These are phyloP conservation scores for Pseudochromis fuscus DNA, from an alignment of 2,797 vertebrate species.

Conservation along the genomic window DNA sequence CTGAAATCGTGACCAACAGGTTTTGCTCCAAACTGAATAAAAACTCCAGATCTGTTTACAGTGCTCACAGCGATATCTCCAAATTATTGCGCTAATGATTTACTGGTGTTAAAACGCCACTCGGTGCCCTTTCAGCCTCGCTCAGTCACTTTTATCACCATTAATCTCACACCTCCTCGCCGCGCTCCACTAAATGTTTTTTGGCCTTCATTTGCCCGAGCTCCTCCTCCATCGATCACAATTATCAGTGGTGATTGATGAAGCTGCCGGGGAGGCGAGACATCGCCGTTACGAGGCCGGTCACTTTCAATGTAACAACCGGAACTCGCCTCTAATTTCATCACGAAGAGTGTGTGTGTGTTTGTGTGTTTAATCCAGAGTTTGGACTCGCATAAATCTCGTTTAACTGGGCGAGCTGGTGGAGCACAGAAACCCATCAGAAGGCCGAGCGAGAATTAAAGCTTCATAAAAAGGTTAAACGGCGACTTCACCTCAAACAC, in stretches of 20 bases:
- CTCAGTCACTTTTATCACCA: slow-evolving; percentile 7
- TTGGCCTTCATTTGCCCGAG: slow-evolving; percentile 41
- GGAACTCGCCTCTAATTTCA: slow-evolving; percentile 10
- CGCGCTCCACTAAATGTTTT: slow-evolving; percentile 38
- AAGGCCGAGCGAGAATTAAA: slow-evolving; percentile 33
- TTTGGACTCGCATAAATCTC: slow-evolving; percentile 32
- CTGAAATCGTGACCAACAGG: too few species aligned
- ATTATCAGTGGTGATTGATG: slow-evolving; percentile 54
- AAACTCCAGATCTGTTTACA: slow-evolving; percentile 12
- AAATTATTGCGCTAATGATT: slow-evolving; percentile 21
- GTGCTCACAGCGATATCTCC: background rate
- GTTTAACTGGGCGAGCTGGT: background rate
- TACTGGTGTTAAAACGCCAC: background rate
- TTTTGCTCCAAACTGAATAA: too few species aligned
- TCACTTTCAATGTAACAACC: slow-evolving; percentile 9
- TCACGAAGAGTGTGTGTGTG: background rate
- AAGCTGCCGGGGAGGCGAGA: slow-evolving; percentile 14
- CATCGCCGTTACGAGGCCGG: slow-evolving; percentile 18
- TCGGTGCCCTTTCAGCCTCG: background rate
- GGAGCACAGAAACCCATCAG: background rate
- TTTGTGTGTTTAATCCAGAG: background rate
- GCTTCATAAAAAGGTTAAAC: slow-evolving; percentile 49
- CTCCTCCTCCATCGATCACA: slow-evolving; percentile 38
- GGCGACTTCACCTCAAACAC: slow-evolving; percentile 10
- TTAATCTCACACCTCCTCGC: slow-evolving; percentile 34